Conservation (phyloP, 2,113 vertebrate genomes). For the Tauraco erythrolophus region DNA sequence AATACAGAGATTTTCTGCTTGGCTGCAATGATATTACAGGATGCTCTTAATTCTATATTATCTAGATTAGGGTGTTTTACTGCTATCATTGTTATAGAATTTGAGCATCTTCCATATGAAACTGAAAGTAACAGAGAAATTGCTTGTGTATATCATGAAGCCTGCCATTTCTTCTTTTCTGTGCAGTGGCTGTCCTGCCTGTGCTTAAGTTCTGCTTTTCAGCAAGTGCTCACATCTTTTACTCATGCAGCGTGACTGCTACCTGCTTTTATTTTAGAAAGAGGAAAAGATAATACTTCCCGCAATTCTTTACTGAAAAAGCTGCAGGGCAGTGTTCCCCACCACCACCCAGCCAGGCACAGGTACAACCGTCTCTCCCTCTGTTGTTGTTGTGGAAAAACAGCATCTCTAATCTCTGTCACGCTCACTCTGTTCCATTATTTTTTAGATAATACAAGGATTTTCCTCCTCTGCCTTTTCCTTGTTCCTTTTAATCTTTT, state of each 20-base stretch:
- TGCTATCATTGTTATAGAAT: neutral
- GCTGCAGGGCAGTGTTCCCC: neutral
- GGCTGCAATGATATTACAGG: conserved; percentile 33
- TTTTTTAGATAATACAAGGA: neutral
- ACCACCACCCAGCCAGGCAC: neutral
- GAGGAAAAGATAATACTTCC: neutral
- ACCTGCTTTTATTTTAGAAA: neutral
- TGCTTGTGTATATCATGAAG: neutral
- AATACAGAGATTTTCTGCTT: conserved; percentile 47
- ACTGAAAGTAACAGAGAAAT: neutral
- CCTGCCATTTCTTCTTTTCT: neutral
- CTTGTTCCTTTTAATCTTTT: neutral
- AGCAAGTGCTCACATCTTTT: neutral
- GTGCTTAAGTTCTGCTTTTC: neutral
- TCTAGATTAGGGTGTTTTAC: conserved; percentile 32
- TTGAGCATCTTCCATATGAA: neutral
- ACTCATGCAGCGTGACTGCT: neutral
- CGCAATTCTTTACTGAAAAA: neutral
- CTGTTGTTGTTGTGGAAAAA: neutral
- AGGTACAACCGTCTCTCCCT: neutral
- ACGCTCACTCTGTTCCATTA: neutral
- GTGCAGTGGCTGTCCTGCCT: neutral
- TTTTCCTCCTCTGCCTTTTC: neutral
- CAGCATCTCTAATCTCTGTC: neutral
- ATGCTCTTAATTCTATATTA: conserved; percentile 58